These are phyloP conservation scores for Mastigias papua DNA, from an alignment of 30 jellyfish, hydroid and myxozoan species.

Conservation along the genomic window DNA sequence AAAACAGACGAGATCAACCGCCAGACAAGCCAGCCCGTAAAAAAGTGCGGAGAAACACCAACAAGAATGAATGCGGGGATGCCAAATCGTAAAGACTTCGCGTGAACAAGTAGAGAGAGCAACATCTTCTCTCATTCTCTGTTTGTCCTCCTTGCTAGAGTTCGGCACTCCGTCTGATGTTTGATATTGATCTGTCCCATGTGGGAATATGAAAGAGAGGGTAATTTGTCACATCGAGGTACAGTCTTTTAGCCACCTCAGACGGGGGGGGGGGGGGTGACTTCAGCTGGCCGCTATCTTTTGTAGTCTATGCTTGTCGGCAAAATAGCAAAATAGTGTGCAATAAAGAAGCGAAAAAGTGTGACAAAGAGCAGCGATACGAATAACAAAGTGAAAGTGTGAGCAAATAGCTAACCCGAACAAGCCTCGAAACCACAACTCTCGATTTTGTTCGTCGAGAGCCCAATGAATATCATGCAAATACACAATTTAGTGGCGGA, in stretches of 20 bases:
- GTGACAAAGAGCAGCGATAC: too few species aligned
- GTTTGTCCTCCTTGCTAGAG: neutral
- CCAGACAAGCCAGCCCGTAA: constrained; percentile 50
- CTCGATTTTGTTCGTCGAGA: too few species aligned
- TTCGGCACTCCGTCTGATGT: too few species aligned
- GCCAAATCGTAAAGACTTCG: constrained; percentile 72
- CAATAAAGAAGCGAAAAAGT: too few species aligned
- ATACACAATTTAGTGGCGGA: too few species aligned
- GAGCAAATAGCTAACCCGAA: too few species aligned
- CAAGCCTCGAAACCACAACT: too few species aligned
- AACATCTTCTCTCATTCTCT: neutral
- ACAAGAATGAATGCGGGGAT: constrained; percentile 79
- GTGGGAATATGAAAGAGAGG: neutral
- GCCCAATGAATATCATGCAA: too few species aligned
- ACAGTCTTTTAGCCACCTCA: neutral
- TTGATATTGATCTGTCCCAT: neutral
- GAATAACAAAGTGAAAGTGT: too few species aligned
- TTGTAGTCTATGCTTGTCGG: too few species aligned
- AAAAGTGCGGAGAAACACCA: constrained; percentile 92
- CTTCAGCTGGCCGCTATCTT: too few species aligned
- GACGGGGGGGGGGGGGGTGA: neutral
- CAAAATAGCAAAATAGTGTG: too few species aligned
- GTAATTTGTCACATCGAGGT: neutral
- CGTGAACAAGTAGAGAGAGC: constrained; percentile 64
- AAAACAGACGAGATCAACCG: constrained; percentile 55